phyloP scores from a whole-genome alignment of 1,140 invertebrate species.

The Tetramorium parvispinum region DNA sequence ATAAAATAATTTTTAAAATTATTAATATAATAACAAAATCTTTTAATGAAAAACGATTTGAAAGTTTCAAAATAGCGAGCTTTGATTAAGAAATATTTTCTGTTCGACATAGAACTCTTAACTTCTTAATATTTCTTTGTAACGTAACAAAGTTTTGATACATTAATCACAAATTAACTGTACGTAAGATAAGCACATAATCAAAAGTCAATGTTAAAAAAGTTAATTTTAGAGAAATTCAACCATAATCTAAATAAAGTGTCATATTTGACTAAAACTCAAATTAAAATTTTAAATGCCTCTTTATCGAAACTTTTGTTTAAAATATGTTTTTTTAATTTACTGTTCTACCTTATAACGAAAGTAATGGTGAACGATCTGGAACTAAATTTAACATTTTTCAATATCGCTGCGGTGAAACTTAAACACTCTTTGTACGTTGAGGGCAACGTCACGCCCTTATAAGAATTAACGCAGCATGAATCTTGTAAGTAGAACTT shows the following conservation, averaged over 20 bases:
- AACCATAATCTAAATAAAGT: constrained; percentile 11
- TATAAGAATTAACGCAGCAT: constrained; percentile 52
- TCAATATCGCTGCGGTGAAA: constrained; percentile 47
- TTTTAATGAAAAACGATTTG: not conserved
- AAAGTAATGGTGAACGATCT: constrained; percentile 1
- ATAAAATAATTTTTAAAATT: not conserved
- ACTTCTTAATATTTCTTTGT: not conserved
- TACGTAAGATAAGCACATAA: constrained; percentile 1
- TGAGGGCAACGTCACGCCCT: constrained; percentile 33
- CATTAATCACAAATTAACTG: constrained; percentile 19
- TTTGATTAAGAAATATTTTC: constrained; percentile 9
- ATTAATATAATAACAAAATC: not conserved
- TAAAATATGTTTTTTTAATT: constrained; percentile 42
- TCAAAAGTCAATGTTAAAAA: not conserved
- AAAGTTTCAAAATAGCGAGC: not conserved
- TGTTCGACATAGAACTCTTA: not conserved
- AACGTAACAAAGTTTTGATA: not conserved
- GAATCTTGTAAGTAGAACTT: constrained; percentile 55
- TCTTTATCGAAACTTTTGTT: constrained; percentile 15
- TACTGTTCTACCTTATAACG: not conserved
- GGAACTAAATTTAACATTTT: constrained; percentile 60
- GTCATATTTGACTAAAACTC: not conserved
- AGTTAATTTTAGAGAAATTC: not conserved
- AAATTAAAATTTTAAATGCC: constrained; percentile 27
- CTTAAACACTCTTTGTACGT: constrained; percentile 60